Conservation (phyloP, 2,797 vertebrate genomes). For the Chloroceryle inda region DNA sequence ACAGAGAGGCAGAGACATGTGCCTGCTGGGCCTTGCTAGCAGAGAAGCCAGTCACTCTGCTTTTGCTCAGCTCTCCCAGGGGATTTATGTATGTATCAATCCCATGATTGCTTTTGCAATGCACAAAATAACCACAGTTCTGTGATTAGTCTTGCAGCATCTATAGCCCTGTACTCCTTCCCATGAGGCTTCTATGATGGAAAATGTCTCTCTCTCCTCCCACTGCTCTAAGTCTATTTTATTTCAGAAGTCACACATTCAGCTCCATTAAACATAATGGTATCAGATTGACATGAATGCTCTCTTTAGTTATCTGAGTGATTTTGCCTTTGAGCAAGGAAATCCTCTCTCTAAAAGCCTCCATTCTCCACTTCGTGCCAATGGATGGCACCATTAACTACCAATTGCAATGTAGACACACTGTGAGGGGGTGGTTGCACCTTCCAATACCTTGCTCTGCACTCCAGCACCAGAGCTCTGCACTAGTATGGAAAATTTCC, state of each 20-base stretch:
- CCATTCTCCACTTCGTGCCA: not conserved
- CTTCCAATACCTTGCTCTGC: not conserved
- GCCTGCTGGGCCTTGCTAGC: not conserved
- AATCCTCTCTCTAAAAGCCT: constrained; percentile 36
- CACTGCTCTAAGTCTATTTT: constrained; percentile 18
- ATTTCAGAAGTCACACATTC: constrained; percentile 29
- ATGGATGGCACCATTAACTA: not conserved
- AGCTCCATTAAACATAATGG: constrained; percentile 49
- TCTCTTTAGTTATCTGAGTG: constrained; percentile 20
- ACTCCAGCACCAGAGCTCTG: not conserved
- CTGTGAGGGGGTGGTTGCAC: not conserved
- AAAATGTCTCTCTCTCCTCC: not conserved
- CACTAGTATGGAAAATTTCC: not conserved
- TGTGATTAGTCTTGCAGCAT: not conserved
- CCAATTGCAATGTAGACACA: not conserved
- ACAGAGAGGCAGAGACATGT: fast-evolving
- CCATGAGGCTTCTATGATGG: not conserved
- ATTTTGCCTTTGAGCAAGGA: constrained; percentile 12
- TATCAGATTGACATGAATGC: constrained; percentile 32
- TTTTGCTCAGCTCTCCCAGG: not conserved
- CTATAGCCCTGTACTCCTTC: not conserved
- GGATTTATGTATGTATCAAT: not conserved
- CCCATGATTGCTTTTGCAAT: not conserved
- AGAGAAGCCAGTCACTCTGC: not conserved
- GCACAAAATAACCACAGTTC: not conserved